Conservation (phyloP, 92 coral and sea anemone genomes). For the Siderastrea siderea region DNA sequence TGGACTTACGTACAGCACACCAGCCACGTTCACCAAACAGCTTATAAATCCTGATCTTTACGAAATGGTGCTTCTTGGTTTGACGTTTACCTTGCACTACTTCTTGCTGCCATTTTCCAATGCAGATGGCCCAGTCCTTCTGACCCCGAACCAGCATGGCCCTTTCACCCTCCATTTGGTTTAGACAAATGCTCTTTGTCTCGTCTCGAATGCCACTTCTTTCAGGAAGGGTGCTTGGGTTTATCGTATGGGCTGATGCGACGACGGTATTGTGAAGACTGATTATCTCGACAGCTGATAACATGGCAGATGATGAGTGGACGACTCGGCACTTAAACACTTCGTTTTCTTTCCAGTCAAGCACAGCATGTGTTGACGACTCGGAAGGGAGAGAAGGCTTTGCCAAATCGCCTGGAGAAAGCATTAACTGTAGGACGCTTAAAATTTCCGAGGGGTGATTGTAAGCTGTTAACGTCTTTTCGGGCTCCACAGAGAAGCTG, state of each 20-base stretch:
- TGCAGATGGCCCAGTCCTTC: constrained; percentile 52
- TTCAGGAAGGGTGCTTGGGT: constrained; percentile 46
- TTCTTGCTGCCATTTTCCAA: constrained; percentile 57
- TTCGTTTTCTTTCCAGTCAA: constrained; percentile 30
- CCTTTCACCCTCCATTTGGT: constrained; percentile 38
- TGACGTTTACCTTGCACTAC: constrained; percentile 13
- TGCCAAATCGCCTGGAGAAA: constrained; percentile 24
- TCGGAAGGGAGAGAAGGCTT: constrained; percentile 35
- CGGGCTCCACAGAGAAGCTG: neutral
- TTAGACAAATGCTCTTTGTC: neutral
- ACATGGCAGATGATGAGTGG: constrained; percentile 39
- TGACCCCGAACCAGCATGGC: constrained; percentile 58
- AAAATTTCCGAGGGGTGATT: constrained; percentile 42
- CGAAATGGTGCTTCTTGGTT: constrained; percentile 3
- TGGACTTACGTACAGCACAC: constrained; percentile 61
- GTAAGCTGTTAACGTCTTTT: neutral
- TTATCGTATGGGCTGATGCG: constrained; percentile 50
- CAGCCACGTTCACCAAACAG: constrained; percentile 39
- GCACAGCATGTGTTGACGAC: constrained; percentile 28
- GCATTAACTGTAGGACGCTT: constrained; percentile 32
- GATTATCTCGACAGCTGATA: constrained; percentile 60
- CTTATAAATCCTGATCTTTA: constrained; percentile 13
- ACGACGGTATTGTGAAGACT: constrained; percentile 24
- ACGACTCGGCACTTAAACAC: constrained; percentile 51
- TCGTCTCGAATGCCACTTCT: constrained; percentile 22